Evolutionary conservation across 1,140 invertebrate genomes (phyloP), one percentile per base, ranked within the genome.

Genomic region (Drosophila novamexicana): DNA sequence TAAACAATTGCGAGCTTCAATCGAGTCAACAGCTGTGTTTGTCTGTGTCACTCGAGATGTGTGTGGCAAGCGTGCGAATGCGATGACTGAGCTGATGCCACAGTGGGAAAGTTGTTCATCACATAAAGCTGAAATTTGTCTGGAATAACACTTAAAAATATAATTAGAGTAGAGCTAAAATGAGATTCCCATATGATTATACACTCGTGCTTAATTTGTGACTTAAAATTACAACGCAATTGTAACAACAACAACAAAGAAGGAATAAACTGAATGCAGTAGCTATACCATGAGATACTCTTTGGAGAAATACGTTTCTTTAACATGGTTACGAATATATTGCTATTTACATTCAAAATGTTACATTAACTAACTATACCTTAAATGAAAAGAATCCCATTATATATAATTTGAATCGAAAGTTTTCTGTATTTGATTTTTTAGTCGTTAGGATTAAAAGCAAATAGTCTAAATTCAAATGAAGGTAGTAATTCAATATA

Each of bases 11-110:
- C 58, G 36, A 58, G 75, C 50, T 50, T 64, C 50, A 72, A 42
- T 75, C 64, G 34, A n/a, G 42, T 44, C 47, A 44, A 45, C 79
- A 82, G 80, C 80, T 82, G 80, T 78, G 75, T 82, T 81, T 82
- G 79, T 47, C 58, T 56, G 70, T 69, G 56, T 18, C 32, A 42
- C n/a, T 39, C 12, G n/a, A 12, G 6, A n/a, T 29, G 56, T 50
- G 45, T 37, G 39, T 52, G 57, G 47, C 49, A 45, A 61, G 16
- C 39, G 42, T 44, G 59, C 18, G 18, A 65, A 32, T 40, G 34
- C 32, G 42, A 49, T 47, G 62, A 32, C 22, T 40, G 53, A 40
- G 32, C 9, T 56, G 7, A 16, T 12, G 37, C 53, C 36, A 10
- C 50, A 56, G 53, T n/a, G 53, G 53, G 36, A 56, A 56, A 37